These are phyloP conservation scores for Eristalis arbustorum DNA, from an alignment of 2,888 invertebrate species.

Conservation along the genomic window DNA sequence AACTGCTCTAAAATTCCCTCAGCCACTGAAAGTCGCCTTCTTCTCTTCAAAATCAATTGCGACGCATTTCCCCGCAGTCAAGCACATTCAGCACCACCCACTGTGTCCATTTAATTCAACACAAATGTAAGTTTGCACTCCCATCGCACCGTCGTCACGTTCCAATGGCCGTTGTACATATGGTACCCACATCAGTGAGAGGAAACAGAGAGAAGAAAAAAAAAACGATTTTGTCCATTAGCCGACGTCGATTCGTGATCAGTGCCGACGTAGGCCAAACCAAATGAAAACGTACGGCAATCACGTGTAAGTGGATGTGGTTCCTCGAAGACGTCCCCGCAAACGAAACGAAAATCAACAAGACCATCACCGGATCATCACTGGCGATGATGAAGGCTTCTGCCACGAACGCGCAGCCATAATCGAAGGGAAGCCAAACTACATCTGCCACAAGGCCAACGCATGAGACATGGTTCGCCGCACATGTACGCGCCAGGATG, in stretches of 20 bases:
- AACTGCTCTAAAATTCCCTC: no score
- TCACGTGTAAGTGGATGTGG: slow-evolving; percentile 26
- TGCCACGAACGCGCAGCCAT: slow-evolving; percentile 22
- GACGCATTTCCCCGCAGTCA: neutral
- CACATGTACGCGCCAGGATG: neutral
- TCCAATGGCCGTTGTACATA: neutral
- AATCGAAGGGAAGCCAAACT: slow-evolving; percentile 25
- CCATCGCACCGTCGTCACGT: neutral
- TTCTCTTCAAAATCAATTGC: neutral
- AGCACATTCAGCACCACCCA: neutral
- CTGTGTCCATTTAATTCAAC: neutral
- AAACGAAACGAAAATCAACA: neutral
- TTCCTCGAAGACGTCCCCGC: neutral
- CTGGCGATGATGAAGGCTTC: neutral
- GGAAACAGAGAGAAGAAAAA: neutral
- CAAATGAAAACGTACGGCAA: slow-evolving; percentile 36
- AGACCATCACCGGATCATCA: slow-evolving; percentile 17
- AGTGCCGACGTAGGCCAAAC: neutral
- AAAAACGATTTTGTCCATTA: slow-evolving; percentile 25
- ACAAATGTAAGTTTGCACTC: neutral
- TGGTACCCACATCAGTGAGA: neutral
- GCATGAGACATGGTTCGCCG: neutral
- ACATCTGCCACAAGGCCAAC: slow-evolving; percentile 5
- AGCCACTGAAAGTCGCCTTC: no score
- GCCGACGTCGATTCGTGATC: slow-evolving; percentile 15